Evolutionary conservation across 1,140 invertebrate species (phyloP), one percentile per base, ranked within the genome.

Genomic region (Doryteuthis pealeii): DNA sequence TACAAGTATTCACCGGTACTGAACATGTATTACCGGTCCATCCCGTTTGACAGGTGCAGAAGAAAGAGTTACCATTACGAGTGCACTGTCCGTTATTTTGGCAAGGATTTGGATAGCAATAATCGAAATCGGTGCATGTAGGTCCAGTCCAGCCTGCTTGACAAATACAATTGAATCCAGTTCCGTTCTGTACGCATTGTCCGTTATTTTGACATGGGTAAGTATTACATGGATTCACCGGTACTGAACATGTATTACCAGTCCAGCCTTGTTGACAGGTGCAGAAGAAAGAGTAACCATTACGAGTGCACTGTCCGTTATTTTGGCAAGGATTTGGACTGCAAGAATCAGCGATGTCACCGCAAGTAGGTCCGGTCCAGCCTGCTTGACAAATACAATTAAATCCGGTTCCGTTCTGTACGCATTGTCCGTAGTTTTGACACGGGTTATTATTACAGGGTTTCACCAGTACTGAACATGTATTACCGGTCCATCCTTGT

Each of bases 351-450:
- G 22, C 65, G 40, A 40, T 31, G 5, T 18, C n/a, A 12, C 33
- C 73, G 45, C 73, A 74, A 22, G 6, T 67, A 10, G 18, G 35
- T 22, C 73, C 73, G 31, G 67, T 69, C 66, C 67, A 74, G 5
- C 28, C 73, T 31, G 18, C 18, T 28, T 33, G 67, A 54, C 73
- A 74, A 43, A n/a, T 22, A 33, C 73, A 74, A 32, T 3, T 31
- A 54, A 26, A 74, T 1, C 14, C 26, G 18, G 49, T 62, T 30
- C 22, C 22, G 18, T 22, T 28, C 15, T 68, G 31, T 2, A 12
- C 2, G 45, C 73, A 74, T 15, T 40, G 28, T 10, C 66, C 66
- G 2, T 69, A 30, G 33, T 74, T 69, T 8, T 68, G 18, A 43
- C 73, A 74, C 14, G 43, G 40, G 10, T 26, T 67, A 69, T 18